Percentiles rank a stretch among this genome's conserved stretches.
Conservation (phyloP, 2,113 vertebrate genomes). For the Stegostoma tigrinum region DNA sequence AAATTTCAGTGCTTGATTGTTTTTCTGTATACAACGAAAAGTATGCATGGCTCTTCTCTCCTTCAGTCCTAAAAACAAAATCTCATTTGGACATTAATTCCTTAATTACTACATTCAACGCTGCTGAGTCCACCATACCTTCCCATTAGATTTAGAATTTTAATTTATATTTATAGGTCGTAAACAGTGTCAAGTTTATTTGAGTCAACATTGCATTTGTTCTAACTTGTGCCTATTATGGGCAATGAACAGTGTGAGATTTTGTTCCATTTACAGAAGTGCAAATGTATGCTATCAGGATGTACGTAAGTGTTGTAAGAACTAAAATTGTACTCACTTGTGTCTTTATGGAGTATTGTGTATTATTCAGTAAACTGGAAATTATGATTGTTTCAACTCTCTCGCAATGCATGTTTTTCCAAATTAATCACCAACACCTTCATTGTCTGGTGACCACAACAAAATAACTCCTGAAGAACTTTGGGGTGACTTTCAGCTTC, state of each 20-base stretch:
- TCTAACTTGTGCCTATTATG: conserved; percentile 9
- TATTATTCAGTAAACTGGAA: background rate
- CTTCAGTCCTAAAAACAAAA: background rate
- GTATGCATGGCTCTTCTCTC: background rate
- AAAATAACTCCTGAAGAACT: background rate
- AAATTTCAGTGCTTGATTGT: background rate
- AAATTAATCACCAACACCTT: background rate
- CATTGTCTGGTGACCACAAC: background rate
- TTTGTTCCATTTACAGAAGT: conserved; percentile 30
- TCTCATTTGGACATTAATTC: background rate
- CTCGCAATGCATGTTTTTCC: background rate
- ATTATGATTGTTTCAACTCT: background rate
- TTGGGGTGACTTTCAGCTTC: background rate
- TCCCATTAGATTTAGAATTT: background rate
- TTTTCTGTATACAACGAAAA: background rate
- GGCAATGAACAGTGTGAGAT: conserved; percentile 17
- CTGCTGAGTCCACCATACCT: conserved; percentile 5
- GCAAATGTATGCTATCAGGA: conserved; percentile 29
- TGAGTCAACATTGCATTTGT: conserved; percentile 30
- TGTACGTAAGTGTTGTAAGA: conserved; percentile 6
- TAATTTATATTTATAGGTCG: conserved; percentile 22
- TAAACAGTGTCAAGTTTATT: conserved; percentile 21
- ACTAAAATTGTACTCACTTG: conserved; percentile 6
- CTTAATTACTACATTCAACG: background rate
- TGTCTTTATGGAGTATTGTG: conserved; percentile 8